Evolutionary conservation across 2,113 vertebrate genomes (phyloP), one percentile per base, ranked within the genome.

Genomic region (Bubo bubo): DNA sequence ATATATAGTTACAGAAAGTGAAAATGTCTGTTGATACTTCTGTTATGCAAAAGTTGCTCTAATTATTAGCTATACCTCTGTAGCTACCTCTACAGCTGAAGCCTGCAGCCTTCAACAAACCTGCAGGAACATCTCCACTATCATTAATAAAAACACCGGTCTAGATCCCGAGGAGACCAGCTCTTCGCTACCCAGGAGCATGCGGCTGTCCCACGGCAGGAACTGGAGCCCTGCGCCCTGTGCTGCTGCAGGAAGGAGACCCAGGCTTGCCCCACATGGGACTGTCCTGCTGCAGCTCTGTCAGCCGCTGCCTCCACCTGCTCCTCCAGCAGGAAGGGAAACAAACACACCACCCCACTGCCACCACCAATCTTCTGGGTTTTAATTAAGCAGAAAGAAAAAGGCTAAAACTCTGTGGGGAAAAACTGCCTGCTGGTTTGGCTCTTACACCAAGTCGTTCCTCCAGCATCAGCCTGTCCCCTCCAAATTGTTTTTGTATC

Each of bases 201-300:
- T 17, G 20, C 4, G 0, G 34, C 39, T 27, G n/a, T 20, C 66
- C 59, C 4, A 1, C 0, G 0, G 64, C 72, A 15, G 32, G 10
- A 64, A 45, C 53, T 2, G 2, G 84, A 53, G 18, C 34, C 30
- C 66, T 10, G 39, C 22, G 21, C 22, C 15, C 2, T 14, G n/a
- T 4, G 6, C 11, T 19, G 59, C 43, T 37, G 56, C 17, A 28
- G 56, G 62, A 86, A 26, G 56, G 39, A 55, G 24, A 50, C 9
- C 6, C 1, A 10, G 16, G 19, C 32, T 27, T 55, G 59, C 53
- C 50, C 60, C 50, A 59, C 4, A 1, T 0, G 17, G 41, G 39
- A 30, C 35, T 18, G 56, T 32, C 60, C 58, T 3, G 4, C 45
- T 52, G 24, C 18, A 28, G 81, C 23, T 87, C 88, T 50, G 30